Evolutionary conservation across 2,797 vertebrate species (phyloP).

Genomic region (Remorina albescens): DNA sequence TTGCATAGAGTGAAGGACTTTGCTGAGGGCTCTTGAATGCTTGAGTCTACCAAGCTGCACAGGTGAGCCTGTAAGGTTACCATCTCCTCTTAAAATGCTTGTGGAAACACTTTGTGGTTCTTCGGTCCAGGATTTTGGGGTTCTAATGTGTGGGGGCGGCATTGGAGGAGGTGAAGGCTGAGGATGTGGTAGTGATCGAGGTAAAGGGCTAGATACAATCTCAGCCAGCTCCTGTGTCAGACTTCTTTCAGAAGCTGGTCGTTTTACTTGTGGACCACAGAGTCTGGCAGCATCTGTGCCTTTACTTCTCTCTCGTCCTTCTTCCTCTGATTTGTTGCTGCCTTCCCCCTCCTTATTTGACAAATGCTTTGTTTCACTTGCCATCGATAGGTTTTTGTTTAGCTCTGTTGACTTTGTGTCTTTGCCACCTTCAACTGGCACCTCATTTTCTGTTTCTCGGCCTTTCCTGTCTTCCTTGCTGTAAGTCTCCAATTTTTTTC

Average conservation of each 20-base stretch:
- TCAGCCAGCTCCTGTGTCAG: slow-evolving; percentile 79
- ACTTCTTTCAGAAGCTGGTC: slow-evolving; percentile 50
- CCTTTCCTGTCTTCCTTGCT: slow-evolving; percentile 1
- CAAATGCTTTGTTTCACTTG: slow-evolving; percentile 17
- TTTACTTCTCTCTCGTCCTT: slow-evolving; percentile 14
- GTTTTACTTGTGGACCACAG: slow-evolving; percentile 6
- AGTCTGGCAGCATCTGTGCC: background rate
- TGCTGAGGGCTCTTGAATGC: slow-evolving; percentile 78
- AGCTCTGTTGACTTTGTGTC: slow-evolving; percentile 1
- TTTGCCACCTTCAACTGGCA: slow-evolving; percentile 14
- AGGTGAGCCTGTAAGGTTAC: slow-evolving; percentile 45
- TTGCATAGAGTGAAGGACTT: slow-evolving; percentile 84
- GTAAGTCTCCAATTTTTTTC: slow-evolving; percentile 1
- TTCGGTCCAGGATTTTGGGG: slow-evolving; percentile 49
- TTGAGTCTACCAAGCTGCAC: slow-evolving; percentile 50
- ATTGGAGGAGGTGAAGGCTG: slow-evolving; percentile 37
- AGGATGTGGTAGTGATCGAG: slow-evolving; percentile 17
- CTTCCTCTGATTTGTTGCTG: background rate
- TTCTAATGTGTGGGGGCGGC: slow-evolving; percentile 71
- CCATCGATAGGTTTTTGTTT: background rate
- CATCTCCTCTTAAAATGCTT: slow-evolving; percentile 20
- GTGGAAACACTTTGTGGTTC: slow-evolving; percentile 23
- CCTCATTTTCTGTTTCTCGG: slow-evolving; percentile 1
- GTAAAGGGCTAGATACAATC: slow-evolving; percentile 66
- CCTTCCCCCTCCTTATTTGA: slow-evolving; percentile 4